Percentiles rank a stretch among this genome's conserved stretches.
These are phyloP conservation scores for Hydractinia symbiolongicarpus DNA, from an alignment of 30 jellyfish, hydroid and myxozoan genomes.

Conservation along the genomic window DNA sequence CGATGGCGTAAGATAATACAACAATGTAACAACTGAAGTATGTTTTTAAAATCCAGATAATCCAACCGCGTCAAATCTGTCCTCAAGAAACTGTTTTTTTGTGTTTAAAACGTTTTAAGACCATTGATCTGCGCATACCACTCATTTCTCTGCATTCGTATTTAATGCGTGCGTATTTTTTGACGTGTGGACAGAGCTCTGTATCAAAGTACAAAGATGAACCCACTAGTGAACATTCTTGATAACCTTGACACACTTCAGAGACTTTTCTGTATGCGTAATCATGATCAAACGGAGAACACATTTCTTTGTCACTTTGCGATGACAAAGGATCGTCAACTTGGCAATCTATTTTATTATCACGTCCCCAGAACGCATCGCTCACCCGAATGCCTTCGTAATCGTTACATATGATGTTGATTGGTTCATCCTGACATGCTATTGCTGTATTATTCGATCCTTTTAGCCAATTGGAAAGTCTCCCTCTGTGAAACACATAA, in stretches of 20 bases:
- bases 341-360: slow-evolving; percentile 69
- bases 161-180: slow-evolving; percentile 63
- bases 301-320: slow-evolving; percentile 67
- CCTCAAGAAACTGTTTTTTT: too few relatives aligned
- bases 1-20: too few relatives aligned
- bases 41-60: too few relatives aligned
- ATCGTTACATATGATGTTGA: slow-evolving; percentile 59
- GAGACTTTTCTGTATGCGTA: slow-evolving; percentile 72
- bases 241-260: slow-evolving; percentile 69
- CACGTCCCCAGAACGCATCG: slow-evolving; percentile 97
- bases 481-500: background rate
- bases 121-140: slow-evolving; percentile 37
- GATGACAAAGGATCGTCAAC: slow-evolving; percentile 52
- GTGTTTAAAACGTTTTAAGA: background rate
- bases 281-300: slow-evolving; percentile 55
- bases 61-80: too few relatives aligned
- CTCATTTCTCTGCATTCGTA: slow-evolving; percentile 92
- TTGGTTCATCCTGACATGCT: slow-evolving; percentile 85
- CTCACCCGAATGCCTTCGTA: slow-evolving; percentile 82
- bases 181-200: slow-evolving; percentile 82
- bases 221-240: slow-evolving; percentile 60
- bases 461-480: slow-evolving; percentile 69
- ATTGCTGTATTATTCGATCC: slow-evolving; percentile 37
- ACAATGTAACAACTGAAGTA: too few relatives aligned
- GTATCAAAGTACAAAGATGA: slow-evolving; percentile 64